Conservation (phyloP, 2,113 vertebrate genomes). For the Nansenia antarctica region DNA sequence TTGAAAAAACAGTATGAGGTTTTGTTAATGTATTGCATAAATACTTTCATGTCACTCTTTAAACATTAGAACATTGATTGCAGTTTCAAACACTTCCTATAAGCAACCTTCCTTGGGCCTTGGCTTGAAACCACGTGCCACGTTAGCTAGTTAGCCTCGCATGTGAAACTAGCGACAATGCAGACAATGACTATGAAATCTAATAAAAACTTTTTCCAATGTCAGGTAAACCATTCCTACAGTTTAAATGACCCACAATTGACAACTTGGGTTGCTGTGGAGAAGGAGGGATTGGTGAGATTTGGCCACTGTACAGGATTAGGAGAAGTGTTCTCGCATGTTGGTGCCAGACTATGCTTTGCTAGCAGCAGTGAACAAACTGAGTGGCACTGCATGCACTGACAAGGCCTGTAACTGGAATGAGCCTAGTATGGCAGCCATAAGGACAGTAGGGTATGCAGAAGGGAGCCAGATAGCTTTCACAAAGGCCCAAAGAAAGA, state of each 20-base stretch:
- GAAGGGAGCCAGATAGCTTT: slow-evolving; percentile 11
- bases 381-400: too few relatives aligned
- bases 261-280: too few relatives aligned
- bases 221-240: too few relatives aligned
- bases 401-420: too few relatives aligned
- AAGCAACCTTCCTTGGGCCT: not conserved
- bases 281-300: not conserved
- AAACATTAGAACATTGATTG: not conserved
- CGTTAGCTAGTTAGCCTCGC: too few relatives aligned
- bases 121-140: not conserved
- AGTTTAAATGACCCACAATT: too few relatives aligned
- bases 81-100: not conserved
- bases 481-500: slow-evolving; percentile 12
- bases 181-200: too few relatives aligned
- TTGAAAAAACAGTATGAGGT: not conserved
- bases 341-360: slow-evolving; percentile 8
- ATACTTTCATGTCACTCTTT: too few relatives aligned
- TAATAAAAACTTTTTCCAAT: too few relatives aligned
- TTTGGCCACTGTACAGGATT: not conserved
- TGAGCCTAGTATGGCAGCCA: slow-evolving; percentile 8
- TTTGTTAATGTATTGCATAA: not conserved
- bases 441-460: not conserved
- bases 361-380: slow-evolving; percentile 9
- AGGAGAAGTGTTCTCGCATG: not conserved
- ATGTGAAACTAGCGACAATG: not conserved